Evolutionary conservation across 1,140 invertebrate genomes (phyloP).

Genomic region (Zaprionus kolodkinae): DNA sequence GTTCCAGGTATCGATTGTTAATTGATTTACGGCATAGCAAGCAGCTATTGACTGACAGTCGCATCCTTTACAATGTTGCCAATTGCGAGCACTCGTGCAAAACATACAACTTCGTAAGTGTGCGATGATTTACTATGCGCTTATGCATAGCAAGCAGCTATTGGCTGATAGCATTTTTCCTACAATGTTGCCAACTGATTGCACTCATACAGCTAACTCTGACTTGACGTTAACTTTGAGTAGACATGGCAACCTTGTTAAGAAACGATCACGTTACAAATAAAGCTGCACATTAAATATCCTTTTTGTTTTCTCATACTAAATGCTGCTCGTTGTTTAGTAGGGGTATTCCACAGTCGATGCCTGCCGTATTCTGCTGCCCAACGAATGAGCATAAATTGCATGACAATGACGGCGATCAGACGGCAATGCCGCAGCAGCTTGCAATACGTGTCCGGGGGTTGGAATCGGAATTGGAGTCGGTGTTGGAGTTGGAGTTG

Average conservation of each 20-base stretch:
- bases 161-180: neutral
- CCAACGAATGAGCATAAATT: conserved; percentile 30
- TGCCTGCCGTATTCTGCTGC: neutral
- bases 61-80: neutral
- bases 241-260: neutral
- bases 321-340: neutral
- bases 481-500: conserved; percentile 5
- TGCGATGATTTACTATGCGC: neutral
- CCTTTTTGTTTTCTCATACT: neutral
- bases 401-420: conserved; percentile 13
- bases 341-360: neutral
- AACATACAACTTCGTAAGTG: neutral
- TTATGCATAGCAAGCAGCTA: neutral
- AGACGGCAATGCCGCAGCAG: conserved; percentile 4
- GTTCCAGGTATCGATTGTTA: neutral
- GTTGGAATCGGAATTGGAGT: neutral
- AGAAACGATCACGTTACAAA: neutral
- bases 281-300: neutral
- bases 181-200: neutral
- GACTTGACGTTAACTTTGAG: conserved; percentile 4
- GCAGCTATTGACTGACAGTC: neutral
- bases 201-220: neutral
- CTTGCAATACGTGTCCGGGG: neutral
- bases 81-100: neutral
- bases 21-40: neutral